Evolutionary conservation across 2,113 vertebrate genomes (phyloP), one percentile per base, ranked within the genome.

Genomic region (Misgurnus anguillicaudatus): DNA sequence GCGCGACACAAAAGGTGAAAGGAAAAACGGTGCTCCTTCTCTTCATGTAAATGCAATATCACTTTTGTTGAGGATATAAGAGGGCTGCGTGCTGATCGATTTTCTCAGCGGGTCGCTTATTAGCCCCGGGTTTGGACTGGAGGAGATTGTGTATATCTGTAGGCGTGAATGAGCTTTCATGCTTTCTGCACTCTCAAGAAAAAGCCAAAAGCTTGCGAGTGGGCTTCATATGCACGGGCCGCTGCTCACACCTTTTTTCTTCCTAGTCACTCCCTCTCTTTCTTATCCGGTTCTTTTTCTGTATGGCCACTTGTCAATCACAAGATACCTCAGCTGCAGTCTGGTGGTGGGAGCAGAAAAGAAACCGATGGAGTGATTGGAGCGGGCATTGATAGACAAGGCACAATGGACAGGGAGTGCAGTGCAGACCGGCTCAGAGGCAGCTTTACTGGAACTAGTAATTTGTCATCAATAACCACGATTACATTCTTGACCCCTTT

Each of bases 291-390:
- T 55, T 16, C 45, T 19, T 39, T 38, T 39, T 65, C n/a, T 60
- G 53, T 51, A 38, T 61, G 48, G 42, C 79, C 63, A 53, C 60
- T 77, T 80, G 80, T 84, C 83, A 72, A 72, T 93, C 90, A 87
- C 82, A 80, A 78, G 82, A 31, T 79, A 73, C 81, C 89, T 91
- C 90, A 92, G 90, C 90, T 91, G 90, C 68, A 17, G 61, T 48
- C 53, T 55, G 21, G 24, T 64, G 55, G 64, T 81, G 57, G 42
- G 42, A 48, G 17, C 70, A 36, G 10, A 24, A 61, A 9, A 47
- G 62, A 82, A 64, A 75, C 64, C 75, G 82, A 87, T 84, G 77
- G 86, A 75, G 82, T 85, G 83, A 81, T 82, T 86, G 86, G 86
- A 86, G 39, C 68, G 53, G 83, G 67, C 73, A 78, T 67, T 61